Conservation (phyloP, 35 echinoderm and acorn worm genomes). For the Apostichopus parvimensis region DNA sequence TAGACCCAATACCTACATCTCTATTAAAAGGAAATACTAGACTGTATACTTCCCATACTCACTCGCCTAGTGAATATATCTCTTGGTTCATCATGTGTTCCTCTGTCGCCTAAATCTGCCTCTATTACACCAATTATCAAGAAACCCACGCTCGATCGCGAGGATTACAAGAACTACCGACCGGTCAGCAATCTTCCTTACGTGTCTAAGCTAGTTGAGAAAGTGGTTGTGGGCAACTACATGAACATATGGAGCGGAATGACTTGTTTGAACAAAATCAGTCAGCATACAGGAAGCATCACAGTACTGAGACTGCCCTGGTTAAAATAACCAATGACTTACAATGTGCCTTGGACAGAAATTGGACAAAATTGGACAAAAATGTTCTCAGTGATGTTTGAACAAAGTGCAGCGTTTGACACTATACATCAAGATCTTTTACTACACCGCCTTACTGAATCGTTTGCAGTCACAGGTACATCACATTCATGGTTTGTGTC, state of each 20-base stretch:
- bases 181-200: slow-evolving; percentile 36
- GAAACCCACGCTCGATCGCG: slow-evolving; percentile 28
- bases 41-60: not conserved
- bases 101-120: not conserved
- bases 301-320: slow-evolving; percentile 64
- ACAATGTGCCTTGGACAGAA: slow-evolving; percentile 1
- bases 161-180: slow-evolving; percentile 21
- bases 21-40: not conserved
- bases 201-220: slow-evolving; percentile 30
- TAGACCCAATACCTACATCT: slow-evolving; percentile 1
- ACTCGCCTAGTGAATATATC: not conserved
- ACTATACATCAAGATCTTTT: slow-evolving; percentile 57
- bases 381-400: slow-evolving; percentile 48
- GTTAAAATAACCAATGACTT: slow-evolving; percentile 54
- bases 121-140: slow-evolving; percentile 34
- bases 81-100: slow-evolving; percentile 3
- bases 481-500: slow-evolving; percentile 42
- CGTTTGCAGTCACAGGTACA: slow-evolving; percentile 29
- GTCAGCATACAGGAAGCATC: slow-evolving; percentile 53
- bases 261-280: slow-evolving; percentile 33
- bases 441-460: slow-evolving; percentile 12
- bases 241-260: not conserved
- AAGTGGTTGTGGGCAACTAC: slow-evolving; percentile 21
- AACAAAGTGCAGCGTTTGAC: slow-evolving; percentile 69
- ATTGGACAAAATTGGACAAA: not conserved